Base-by-base conservation (phyloP, 2,888 invertebrate genomes). In the Papilio protenor region DNA sequence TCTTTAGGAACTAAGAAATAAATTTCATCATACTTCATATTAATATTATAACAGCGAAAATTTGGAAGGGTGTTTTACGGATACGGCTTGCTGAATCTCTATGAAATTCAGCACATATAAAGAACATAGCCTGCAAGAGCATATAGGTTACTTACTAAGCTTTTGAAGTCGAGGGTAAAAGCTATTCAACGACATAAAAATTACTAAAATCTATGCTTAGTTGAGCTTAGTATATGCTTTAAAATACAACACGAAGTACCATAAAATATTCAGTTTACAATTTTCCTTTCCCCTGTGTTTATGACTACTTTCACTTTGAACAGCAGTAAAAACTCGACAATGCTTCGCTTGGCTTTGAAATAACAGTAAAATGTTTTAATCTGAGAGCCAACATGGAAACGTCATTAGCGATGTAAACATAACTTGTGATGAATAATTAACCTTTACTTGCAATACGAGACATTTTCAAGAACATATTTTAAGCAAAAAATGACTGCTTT, bases 331-430 rank as follows among this genome's bases (percentile, higher is more conserved):
- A 74, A 49, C 61, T 49, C 16, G 21, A 73, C 59, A 61, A 61
- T 40, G n/a, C 57, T 61, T 27, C 11, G 61, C 45, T 4, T n/a
- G 23, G 23, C 73, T 57, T 59, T 73, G 49, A 49, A 49, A 49
- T 27, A 12, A 59, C 74, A 64, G 64, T 64, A 47, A 74, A 64
- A 40, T 18, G 23, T 61, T n/a, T 69, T 40, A 69, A 74, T 14
- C 40, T 61, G 5, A 21, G 49, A 49, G 64, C 49, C 64, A 27
- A 74, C 74, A 74, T 59, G 74, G 64, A 64, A 74, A 74, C 61
- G 49, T 45, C 64, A 74, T 74, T 49, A 74, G 74, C 18, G 33
- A 27, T 23, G 23, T 74, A 3, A 47, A 59, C 18, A 47, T 18
- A 33, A 33, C 18, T 23, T 33, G 14, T 61, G 8, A 59, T 57